phyloP scores from a whole-genome alignment of 2,797 vertebrate species.

The Cottoperca gobio region DNA sequence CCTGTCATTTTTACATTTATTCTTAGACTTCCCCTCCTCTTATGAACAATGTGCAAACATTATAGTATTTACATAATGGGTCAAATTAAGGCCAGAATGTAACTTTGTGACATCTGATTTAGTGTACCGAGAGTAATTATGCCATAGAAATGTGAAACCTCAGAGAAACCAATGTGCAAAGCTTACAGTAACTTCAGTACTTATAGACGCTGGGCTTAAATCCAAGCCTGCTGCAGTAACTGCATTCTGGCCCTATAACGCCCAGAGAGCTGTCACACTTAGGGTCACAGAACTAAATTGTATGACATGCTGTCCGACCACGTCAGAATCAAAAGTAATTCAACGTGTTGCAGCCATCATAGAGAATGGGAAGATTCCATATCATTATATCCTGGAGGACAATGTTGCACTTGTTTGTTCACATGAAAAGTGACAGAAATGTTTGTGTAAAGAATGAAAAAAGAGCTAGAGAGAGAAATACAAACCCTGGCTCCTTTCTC shows the following conservation, averaged over 20 bases:
- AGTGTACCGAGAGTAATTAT: background rate
- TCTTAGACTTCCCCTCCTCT: background rate
- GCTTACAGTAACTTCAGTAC: too few species aligned
- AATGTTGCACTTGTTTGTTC: too few species aligned
- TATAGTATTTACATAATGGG: background rate
- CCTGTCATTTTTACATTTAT: background rate
- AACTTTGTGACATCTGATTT: background rate
- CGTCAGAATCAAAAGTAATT: background rate
- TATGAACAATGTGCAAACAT: too few species aligned
- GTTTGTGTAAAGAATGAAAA: background rate
- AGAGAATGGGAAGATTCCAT: background rate
- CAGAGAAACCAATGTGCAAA: too few species aligned
- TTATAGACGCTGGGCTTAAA: too few species aligned
- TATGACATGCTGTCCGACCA: background rate
- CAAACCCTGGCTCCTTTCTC: background rate
- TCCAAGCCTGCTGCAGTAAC: too few species aligned
- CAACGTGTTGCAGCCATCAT: too few species aligned
- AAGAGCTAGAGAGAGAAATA: background rate
- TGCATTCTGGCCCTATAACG: too few species aligned
- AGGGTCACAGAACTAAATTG: too few species aligned
- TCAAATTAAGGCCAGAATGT: background rate
- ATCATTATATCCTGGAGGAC: background rate
- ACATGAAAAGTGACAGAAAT: background rate
- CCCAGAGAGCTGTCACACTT: background rate
- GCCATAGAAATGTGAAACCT: too few species aligned